Percentiles rank a stretch among this genome's conserved stretches.
Conservation (phyloP, 2,888 invertebrate genomes). For the Nephrotoma appendiculata region DNA sequence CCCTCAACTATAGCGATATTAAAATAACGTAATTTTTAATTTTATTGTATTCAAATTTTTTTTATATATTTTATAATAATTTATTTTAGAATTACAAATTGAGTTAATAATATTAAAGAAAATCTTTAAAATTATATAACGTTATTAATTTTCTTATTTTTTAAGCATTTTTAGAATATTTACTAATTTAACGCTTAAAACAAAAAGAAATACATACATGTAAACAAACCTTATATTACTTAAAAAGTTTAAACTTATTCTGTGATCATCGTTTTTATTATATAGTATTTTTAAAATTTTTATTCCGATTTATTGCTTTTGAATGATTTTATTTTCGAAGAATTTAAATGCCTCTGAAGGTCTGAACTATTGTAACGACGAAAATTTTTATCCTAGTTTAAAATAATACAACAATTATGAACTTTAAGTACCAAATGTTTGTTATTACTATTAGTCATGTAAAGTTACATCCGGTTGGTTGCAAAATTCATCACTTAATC, state of each 20-base stretch:
- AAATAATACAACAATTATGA: neutral
- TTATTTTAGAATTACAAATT: neutral
- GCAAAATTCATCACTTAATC: too few relatives aligned
- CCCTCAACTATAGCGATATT: neutral
- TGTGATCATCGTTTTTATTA: neutral
- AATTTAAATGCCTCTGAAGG: neutral
- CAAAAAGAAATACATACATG: neutral
- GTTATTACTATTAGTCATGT: too few relatives aligned
- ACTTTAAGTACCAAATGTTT: too few relatives aligned
- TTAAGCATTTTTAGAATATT: neutral
- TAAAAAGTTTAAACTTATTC: neutral
- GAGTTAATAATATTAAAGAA: neutral
- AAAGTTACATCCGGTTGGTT: too few relatives aligned
- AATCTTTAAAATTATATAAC: neutral
- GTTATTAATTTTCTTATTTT: neutral
- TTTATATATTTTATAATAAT: neutral
- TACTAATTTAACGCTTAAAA: neutral
- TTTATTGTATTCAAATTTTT: neutral
- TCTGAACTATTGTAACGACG: neutral
- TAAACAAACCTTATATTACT: neutral
- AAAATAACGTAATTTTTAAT: neutral
- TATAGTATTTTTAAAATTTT: neutral
- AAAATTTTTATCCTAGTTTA: neutral
- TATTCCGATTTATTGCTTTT: neutral
- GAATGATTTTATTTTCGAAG: neutral